Percentiles rank a stretch among this genome's conserved stretches.
Conservation (phyloP, 2,797 vertebrate genomes). For the Pachyuromys duprasi region DNA sequence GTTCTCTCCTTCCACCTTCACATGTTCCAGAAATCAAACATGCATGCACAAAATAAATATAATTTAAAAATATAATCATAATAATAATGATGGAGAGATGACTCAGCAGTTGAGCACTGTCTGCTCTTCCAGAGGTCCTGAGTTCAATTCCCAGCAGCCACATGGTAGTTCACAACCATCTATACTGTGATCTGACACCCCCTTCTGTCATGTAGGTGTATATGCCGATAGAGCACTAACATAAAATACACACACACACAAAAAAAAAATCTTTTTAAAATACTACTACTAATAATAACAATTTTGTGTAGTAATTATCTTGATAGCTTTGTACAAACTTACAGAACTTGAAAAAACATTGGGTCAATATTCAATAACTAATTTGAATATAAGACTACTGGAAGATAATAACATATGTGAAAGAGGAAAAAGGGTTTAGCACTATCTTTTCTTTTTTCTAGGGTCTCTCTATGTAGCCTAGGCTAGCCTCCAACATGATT, state of each 20-base stretch:
- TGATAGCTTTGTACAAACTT: slow-evolving; percentile 18
- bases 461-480: neutral
- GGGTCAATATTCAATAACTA: slow-evolving; percentile 1
- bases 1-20: neutral
- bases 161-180: too few relatives aligned
- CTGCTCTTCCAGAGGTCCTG: too few relatives aligned
- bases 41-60: neutral
- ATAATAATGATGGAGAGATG: neutral
- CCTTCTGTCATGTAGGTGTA: too few relatives aligned
- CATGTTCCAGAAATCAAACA: neutral
- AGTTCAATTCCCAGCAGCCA: too few relatives aligned
- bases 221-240: too few relatives aligned
- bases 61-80: neutral
- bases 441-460: neutral
- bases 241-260: neutral
- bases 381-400: neutral
- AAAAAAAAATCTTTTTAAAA: neutral
- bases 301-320: slow-evolving; percentile 27
- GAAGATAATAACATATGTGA: slow-evolving; percentile 23
- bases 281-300: neutral
- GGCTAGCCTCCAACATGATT: neutral
- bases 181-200: too few relatives aligned
- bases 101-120: too few relatives aligned
- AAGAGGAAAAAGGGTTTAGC: neutral
- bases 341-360: slow-evolving; percentile 17